These are phyloP conservation scores for Pollenia griseotomentosa DNA, from an alignment of 2,888 invertebrate genomes.

Conservation along the genomic window DNA sequence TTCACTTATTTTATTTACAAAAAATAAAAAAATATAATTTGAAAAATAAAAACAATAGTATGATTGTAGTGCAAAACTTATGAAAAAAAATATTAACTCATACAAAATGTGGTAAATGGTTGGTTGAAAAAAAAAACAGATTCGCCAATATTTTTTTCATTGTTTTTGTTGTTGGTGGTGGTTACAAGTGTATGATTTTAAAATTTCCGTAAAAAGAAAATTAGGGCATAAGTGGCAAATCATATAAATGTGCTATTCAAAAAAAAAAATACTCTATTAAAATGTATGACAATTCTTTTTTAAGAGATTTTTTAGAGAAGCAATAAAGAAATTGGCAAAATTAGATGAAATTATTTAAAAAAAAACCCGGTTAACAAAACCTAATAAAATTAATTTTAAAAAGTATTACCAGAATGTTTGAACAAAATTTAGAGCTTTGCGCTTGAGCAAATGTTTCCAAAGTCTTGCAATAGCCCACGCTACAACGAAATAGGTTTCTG, in stretches of 20 bases:
- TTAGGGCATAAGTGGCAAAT: slow-evolving; percentile 34
- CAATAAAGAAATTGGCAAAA: not conserved
- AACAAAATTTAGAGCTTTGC: too few species aligned
- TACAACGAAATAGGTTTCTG: too few species aligned
- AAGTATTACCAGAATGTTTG: too few species aligned
- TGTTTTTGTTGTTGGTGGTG: slow-evolving; percentile 18
- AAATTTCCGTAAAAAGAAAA: slow-evolving; percentile 59
- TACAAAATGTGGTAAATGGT: slow-evolving; percentile 31
- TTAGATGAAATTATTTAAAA: not conserved
- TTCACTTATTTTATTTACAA: slow-evolving; percentile 23
- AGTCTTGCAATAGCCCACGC: too few species aligned
- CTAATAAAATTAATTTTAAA: too few species aligned
- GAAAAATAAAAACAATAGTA: slow-evolving; percentile 13
- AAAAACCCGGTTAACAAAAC: too few species aligned
- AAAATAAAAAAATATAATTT: not conserved
- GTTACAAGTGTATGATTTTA: slow-evolving; percentile 48
- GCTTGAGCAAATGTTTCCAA: too few species aligned
- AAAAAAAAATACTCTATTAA: not conserved
- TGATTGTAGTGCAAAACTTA: slow-evolving; percentile 22
- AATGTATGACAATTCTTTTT: slow-evolving; percentile 1
- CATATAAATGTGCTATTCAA: not conserved
- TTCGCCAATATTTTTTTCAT: slow-evolving; percentile 26
- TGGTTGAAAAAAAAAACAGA: not conserved
- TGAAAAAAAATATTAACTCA: not conserved
- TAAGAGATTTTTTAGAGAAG: not conserved